Conservation (phyloP, 2,113 vertebrate species). For the Cervus canadensis region DNA sequence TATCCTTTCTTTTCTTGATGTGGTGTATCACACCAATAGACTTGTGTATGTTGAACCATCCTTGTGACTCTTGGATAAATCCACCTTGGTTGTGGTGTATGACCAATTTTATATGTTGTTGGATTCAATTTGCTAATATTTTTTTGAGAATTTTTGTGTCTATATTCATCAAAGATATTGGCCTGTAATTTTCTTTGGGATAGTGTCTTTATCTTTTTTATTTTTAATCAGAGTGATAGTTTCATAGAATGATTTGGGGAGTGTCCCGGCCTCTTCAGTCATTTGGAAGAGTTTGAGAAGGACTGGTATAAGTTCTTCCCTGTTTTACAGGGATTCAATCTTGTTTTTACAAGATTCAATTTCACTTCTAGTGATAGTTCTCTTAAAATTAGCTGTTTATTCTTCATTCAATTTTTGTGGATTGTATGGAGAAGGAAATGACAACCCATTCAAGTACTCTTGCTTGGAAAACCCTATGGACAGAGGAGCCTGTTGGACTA, state of each 20-base stretch:
- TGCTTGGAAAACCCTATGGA: not conserved
- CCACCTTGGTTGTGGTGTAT: not conserved
- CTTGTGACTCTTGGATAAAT: not conserved
- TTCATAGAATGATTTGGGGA: not conserved
- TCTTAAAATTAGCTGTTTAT: not conserved
- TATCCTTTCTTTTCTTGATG: not conserved
- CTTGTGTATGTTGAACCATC: not conserved
- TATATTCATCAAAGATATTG: not conserved
- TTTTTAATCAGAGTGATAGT: not conserved
- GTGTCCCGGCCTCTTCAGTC: not conserved
- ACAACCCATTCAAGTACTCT: too few relatives aligned
- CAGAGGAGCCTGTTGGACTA: not conserved
- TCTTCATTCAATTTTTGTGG: not conserved
- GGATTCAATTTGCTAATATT: not conserved
- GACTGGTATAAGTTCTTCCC: not conserved
- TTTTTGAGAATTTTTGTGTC: not conserved
- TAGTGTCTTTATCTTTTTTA: not conserved
- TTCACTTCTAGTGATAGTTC: not conserved
- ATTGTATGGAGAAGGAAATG: not conserved
- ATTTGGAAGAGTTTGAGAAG: not conserved
- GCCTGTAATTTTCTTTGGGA: not conserved
- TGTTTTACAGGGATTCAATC: not conserved
- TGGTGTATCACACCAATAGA: not conserved
- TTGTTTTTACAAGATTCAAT: not conserved
- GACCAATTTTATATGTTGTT: not conserved